Conservation (phyloP, 2,113 vertebrate species). For the Zosterops pallidus region DNA sequence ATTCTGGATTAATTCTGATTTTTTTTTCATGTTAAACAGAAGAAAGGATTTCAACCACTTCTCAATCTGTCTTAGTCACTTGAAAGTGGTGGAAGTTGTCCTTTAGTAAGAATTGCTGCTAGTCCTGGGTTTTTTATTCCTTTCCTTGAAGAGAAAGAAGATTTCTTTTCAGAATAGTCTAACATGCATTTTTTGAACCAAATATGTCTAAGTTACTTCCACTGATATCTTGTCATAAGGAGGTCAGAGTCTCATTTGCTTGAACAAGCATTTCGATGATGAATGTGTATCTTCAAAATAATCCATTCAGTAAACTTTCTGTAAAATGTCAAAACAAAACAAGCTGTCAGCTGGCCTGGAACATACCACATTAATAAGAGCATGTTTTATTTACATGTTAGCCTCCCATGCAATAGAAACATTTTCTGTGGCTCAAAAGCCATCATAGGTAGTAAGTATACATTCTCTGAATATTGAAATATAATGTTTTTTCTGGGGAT, state of each 20-base stretch:
- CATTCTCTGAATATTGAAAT: not conserved
- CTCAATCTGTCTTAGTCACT: not conserved
- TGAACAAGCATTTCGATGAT: constrained; percentile 20
- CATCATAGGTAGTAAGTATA: not conserved
- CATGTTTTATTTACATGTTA: not conserved
- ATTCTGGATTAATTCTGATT: not conserved
- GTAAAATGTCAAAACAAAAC: constrained; percentile 33
- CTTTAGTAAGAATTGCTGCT: not conserved
- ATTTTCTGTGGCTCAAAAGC: not conserved
- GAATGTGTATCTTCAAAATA: constrained; percentile 19
- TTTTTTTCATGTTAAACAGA: not conserved
- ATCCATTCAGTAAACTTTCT: constrained; percentile 30
- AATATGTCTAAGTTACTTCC: constrained; percentile 18
- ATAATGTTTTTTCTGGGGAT: not conserved
- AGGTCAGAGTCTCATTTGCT: constrained; percentile 41
- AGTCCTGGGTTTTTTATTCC: not conserved
- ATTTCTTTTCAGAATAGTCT: not conserved
- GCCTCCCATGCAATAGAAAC: not conserved
- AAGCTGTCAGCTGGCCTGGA: not conserved
- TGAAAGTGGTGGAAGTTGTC: not conserved
- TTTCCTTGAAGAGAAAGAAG: not conserved
- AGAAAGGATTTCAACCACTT: not conserved
- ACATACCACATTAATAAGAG: not conserved
- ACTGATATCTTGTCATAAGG: not conserved
- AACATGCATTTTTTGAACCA: constrained; percentile 1